phyloP scores from a whole-genome alignment of 2,113 vertebrate genomes.

The Burhinus bistriatus region DNA sequence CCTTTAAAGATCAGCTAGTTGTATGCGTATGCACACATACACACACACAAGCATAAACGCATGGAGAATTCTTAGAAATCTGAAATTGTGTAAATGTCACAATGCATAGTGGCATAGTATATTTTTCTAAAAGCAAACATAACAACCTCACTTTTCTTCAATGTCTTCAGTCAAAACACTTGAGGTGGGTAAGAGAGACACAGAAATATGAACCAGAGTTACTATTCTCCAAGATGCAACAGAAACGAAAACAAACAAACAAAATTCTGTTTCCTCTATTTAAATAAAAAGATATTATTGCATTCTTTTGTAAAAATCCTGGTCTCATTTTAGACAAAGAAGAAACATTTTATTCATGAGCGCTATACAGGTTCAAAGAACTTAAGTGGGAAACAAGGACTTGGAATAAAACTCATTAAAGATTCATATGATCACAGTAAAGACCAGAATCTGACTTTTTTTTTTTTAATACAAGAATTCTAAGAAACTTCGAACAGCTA shows the following conservation, averaged over 20 bases:
- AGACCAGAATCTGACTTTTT: background rate
- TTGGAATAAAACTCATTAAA: background rate
- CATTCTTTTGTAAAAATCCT: background rate
- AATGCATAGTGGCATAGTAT: background rate
- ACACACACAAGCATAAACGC: fast-evolving
- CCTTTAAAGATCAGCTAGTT: background rate
- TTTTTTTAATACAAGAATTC: background rate
- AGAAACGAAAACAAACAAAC: background rate
- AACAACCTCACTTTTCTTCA: background rate
- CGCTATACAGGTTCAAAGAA: background rate
- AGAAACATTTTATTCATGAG: background rate
- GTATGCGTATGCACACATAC: background rate
- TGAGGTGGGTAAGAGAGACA: background rate
- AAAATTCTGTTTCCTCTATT: background rate
- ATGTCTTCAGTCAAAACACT: background rate
- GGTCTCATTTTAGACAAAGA: background rate
- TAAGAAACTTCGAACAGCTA: background rate
- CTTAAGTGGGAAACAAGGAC: background rate
- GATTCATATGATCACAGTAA: background rate
- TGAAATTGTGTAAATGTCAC: background rate
- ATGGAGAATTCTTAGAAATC: background rate
- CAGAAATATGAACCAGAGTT: background rate
- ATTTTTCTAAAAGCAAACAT: background rate
- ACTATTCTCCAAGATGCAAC: background rate
- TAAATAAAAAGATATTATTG: background rate